phyloP scores from a whole-genome alignment of 1,140 invertebrate genomes.

The Lucilia cuprina region DNA sequence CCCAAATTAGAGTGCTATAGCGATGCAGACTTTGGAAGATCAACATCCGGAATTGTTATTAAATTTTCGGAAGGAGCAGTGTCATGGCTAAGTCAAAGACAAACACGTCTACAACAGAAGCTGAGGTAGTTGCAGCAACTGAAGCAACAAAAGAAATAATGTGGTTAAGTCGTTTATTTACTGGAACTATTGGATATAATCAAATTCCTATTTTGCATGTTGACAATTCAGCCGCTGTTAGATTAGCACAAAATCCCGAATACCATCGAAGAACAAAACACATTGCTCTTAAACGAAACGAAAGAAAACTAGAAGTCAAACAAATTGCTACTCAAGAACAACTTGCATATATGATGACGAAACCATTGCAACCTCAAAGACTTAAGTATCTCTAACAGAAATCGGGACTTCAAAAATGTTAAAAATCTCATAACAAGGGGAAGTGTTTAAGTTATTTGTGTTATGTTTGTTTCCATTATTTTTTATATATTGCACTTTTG shows the following conservation, averaged over 20 bases:
- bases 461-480: background rate
- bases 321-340: slow-evolving; percentile 43
- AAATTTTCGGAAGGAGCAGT: slow-evolving; percentile 51
- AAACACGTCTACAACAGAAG: slow-evolving; percentile 62
- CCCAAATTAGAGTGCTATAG: slow-evolving; percentile 48
- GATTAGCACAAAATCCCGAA: slow-evolving; percentile 39
- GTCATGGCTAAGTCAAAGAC: slow-evolving; percentile 36
- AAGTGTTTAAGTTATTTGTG: background rate
- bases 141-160: slow-evolving; percentile 60
- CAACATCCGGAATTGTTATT: slow-evolving; percentile 51
- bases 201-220: too few species aligned
- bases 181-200: too few species aligned
- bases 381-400: background rate
- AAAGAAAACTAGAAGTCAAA: slow-evolving; percentile 38
- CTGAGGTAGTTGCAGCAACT: slow-evolving; percentile 63
- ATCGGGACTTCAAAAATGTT: slow-evolving; percentile 21
- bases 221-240: background rate
- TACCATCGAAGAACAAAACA: slow-evolving; percentile 62
- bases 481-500: too few species aligned
- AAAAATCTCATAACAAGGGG: slow-evolving; percentile 25
- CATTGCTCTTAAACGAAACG: slow-evolving; percentile 54
- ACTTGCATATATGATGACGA: slow-evolving; percentile 54
- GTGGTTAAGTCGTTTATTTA: slow-evolving; percentile 49
- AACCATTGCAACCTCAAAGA: slow-evolving; percentile 41
- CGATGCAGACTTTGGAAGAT: slow-evolving; percentile 59